Conservation (phyloP, 2,888 invertebrate genomes). For the Diarsia brunnea region DNA sequence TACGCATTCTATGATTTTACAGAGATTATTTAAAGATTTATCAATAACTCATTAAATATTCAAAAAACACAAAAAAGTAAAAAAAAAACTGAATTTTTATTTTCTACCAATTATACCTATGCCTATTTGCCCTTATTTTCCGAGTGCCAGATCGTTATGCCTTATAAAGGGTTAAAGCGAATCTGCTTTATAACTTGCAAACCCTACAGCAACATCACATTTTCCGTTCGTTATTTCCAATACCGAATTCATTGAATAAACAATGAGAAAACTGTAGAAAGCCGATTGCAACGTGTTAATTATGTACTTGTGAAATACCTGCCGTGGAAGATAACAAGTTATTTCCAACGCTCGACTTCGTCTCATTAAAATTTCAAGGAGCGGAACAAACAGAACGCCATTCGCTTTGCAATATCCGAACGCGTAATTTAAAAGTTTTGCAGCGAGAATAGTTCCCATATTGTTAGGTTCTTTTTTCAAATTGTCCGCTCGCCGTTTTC, state of each 20-base stretch:
- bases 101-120: no score
- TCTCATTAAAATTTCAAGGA: constrained; percentile 79
- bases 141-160: no score
- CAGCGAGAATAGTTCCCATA: constrained; percentile 66
- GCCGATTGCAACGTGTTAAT: constrained; percentile 55
- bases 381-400: constrained; percentile 72
- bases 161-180: no score
- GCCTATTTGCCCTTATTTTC: no score
- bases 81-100: no score
- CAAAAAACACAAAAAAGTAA: no score
- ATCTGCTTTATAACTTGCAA: constrained; percentile 2
- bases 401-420: constrained; percentile 74
- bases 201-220: not conserved
- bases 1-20: no score
- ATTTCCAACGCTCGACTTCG: constrained; percentile 66
- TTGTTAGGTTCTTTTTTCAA: constrained; percentile 61
- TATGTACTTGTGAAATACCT: constrained; percentile 60
- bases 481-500: constrained; percentile 57
- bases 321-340: constrained; percentile 56
- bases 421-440: constrained; percentile 75
- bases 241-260: constrained; percentile 38
- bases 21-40: no score
- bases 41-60: no score
- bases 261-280: constrained; percentile 50
- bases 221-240: constrained; percentile 22